Evolutionary conservation across 2,113 vertebrate genomes (phyloP).

Genomic region (Forbesichthys papilliferus): DNA sequence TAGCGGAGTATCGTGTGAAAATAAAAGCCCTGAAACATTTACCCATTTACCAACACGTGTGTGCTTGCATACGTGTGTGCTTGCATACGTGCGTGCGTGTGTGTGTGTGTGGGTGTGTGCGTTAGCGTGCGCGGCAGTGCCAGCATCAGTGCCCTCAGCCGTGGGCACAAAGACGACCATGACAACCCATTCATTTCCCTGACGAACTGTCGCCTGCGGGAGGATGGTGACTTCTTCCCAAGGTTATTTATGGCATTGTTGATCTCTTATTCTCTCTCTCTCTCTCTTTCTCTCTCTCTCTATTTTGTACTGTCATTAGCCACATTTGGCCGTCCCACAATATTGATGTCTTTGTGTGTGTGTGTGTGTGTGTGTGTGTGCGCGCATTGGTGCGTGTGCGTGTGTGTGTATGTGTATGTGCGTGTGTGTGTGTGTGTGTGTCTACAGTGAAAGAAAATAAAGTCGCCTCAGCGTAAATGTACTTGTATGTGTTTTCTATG

Average conservation of each 20-base stretch:
- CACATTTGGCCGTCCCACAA: conserved; percentile 27
- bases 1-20: too few relatives aligned
- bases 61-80: conserved; percentile 10
- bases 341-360: conserved; percentile 28
- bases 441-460: neutral
- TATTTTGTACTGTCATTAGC: conserved; percentile 37
- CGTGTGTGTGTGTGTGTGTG: conserved; percentile 11
- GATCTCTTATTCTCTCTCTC: conserved; percentile 74
- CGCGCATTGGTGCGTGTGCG: neutral
- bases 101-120: conserved; percentile 77
- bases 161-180: conserved; percentile 84
- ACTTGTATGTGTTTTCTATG: neutral
- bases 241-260: conserved; percentile 81
- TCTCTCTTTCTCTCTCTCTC: conserved; percentile 25
- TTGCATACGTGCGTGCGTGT: conserved; percentile 51
- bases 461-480: neutral
- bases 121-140: conserved; percentile 85
- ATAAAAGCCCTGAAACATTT: too few relatives aligned
- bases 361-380: conserved; percentile 17
- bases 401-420: conserved; percentile 9
- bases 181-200: conserved; percentile 98
- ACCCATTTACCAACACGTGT: neutral
- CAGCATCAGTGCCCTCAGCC: conserved; percentile 91
- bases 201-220: conserved; percentile 89
- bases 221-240: conserved; percentile 86